Evolutionary conservation across 2,797 vertebrate genomes (phyloP).

Genomic region (Esox lucius): DNA sequence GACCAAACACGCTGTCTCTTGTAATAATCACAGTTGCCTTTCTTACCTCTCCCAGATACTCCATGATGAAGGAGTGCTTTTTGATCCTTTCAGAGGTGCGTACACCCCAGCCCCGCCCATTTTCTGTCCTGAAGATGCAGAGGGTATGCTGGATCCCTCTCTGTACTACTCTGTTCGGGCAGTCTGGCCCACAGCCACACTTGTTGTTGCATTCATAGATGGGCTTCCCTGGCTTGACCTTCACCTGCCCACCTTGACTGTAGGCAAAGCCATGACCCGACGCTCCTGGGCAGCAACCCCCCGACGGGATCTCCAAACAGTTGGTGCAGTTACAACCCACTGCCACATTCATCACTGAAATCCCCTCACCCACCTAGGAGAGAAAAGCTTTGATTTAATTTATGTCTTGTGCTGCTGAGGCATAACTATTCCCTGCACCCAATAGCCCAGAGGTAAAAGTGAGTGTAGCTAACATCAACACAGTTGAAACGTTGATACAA

Average conservation of each 20-base stretch:
- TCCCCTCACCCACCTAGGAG: conserved; percentile 66
- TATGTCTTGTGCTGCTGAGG: background rate
- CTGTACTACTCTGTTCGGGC: conserved; percentile 82
- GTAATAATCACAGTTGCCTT: background rate
- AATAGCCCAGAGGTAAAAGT: background rate
- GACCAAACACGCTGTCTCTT: background rate
- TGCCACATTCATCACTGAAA: conserved; percentile 70
- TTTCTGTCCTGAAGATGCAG: conserved; percentile 80
- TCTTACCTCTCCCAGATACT: conserved; percentile 82
- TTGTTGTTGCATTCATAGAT: conserved; percentile 84
- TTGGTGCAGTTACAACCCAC: conserved; percentile 78
- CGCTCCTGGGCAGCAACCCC: conserved; percentile 76
- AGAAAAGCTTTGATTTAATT: background rate
- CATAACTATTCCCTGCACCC: background rate
- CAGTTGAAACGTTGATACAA: background rate
- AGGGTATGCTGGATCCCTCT: conserved; percentile 78
- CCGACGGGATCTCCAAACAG: conserved; percentile 64
- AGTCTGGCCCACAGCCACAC: conserved; percentile 76
- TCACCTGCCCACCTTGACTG: conserved; percentile 76
- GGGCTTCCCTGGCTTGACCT: conserved; percentile 76
- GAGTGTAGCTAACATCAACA: background rate
- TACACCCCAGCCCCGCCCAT: conserved; percentile 82
- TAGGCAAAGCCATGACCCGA: conserved; percentile 79
- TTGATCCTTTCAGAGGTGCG: conserved; percentile 78
- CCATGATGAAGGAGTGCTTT: conserved; percentile 83